phyloP scores from a whole-genome alignment of 2,888 invertebrate genomes.

The Prosapia bicincta region DNA sequence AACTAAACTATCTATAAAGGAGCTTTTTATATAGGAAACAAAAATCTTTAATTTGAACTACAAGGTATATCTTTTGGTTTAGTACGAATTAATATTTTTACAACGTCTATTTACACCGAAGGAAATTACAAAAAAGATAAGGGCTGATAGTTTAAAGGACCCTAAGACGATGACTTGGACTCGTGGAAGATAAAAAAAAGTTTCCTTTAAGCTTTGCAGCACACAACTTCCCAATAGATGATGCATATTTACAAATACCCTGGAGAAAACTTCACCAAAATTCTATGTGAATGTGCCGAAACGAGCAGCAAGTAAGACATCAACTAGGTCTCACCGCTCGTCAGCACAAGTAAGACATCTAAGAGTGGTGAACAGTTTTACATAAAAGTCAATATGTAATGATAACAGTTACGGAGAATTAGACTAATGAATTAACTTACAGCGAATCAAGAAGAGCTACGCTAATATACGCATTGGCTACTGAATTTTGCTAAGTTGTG shows the following conservation, averaged over 20 bases:
- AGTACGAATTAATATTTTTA: constrained; percentile 33
- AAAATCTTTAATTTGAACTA: constrained; percentile 39
- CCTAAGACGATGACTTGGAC: constrained; percentile 4
- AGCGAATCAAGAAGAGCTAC: constrained; percentile 27
- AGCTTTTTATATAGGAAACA: constrained; percentile 35
- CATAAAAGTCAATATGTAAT: constrained; percentile 25
- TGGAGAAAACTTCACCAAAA: constrained; percentile 34
- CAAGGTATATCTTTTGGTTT: constrained; percentile 35
- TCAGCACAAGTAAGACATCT: constrained; percentile 20
- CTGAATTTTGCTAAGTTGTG: constrained; percentile 25
- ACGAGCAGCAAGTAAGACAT: neutral
- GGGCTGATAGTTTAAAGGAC: constrained; percentile 8
- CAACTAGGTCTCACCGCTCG: neutral
- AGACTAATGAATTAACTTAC: constrained; percentile 27
- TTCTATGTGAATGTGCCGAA: constrained; percentile 5
- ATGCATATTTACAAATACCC: constrained; percentile 39
- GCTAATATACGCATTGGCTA: constrained; percentile 28
- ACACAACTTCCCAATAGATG: constrained; percentile 22
- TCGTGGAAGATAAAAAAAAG: constrained; percentile 19
- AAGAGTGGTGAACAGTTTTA: constrained; percentile 25
- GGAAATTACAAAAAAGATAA: constrained; percentile 36
- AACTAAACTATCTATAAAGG: constrained; percentile 32
- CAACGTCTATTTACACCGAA: constrained; percentile 42
- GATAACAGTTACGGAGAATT: constrained; percentile 30
- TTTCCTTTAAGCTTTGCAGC: constrained; percentile 16